Percentiles rank a stretch among this genome's conserved stretches.
These are phyloP conservation scores for Drosophila mimetica DNA, from an alignment of 2,888 invertebrate species.

Conservation along the genomic window DNA sequence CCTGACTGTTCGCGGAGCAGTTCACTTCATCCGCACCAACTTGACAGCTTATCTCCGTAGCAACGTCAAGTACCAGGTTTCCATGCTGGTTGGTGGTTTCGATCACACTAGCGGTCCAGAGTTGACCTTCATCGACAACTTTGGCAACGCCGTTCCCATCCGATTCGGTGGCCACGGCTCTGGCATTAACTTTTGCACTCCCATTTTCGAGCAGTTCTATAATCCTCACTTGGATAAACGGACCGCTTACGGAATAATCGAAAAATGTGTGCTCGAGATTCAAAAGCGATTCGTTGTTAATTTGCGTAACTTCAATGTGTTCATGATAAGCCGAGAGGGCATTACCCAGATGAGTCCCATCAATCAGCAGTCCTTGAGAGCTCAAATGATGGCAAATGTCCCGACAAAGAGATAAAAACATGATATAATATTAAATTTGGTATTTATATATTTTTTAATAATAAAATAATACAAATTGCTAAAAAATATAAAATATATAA, in stretches of 20 bases:
- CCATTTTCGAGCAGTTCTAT: slow-evolving; percentile 95
- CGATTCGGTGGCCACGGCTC: slow-evolving; percentile 96
- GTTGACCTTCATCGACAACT: slow-evolving; percentile 92
- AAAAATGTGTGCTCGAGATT: slow-evolving; percentile 93
- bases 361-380: slow-evolving; percentile 60
- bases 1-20: slow-evolving; percentile 93
- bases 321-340: slow-evolving; percentile 92
- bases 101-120: slow-evolving; percentile 92
- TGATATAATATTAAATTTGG: too few relatives aligned
- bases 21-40: slow-evolving; percentile 94
- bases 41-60: slow-evolving; percentile 95
- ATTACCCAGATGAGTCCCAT: slow-evolving; percentile 90
- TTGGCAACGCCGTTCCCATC: slow-evolving; percentile 94
- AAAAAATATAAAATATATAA: too few relatives aligned
- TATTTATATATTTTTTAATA: background rate
- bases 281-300: slow-evolving; percentile 94
- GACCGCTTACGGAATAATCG: slow-evolving; percentile 91
- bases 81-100: slow-evolving; percentile 83
- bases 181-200: slow-evolving; percentile 93
- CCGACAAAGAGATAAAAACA: background rate
- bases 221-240: slow-evolving; percentile 89
- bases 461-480: too few relatives aligned
- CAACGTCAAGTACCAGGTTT: slow-evolving; percentile 85
- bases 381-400: background rate
- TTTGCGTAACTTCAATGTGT: slow-evolving; percentile 94